Conservation (phyloP, 35 echinoderm and acorn worm genomes). For the Stichopus chloronotus region DNA sequence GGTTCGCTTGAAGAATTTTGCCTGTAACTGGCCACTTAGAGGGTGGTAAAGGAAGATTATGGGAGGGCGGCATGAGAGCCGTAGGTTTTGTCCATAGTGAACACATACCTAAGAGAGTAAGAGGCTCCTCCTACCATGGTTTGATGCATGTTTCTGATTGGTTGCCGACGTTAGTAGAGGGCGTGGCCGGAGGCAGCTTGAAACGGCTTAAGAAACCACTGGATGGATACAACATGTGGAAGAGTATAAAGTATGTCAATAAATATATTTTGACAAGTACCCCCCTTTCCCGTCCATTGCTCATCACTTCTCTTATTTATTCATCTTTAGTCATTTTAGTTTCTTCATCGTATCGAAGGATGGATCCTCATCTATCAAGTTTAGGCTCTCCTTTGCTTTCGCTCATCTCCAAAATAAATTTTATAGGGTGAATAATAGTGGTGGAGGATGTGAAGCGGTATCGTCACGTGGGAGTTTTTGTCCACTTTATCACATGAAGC, state of each 20-base stretch:
- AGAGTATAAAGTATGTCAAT: constrained; percentile 41
- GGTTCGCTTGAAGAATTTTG: background rate
- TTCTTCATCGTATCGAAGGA: too few relatives aligned
- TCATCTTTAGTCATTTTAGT: background rate
- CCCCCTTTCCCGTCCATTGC: background rate
- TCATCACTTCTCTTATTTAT: background rate
- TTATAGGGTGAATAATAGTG: too few relatives aligned
- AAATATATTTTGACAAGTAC: background rate
- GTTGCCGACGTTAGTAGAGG: constrained; percentile 56
- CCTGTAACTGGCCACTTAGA: constrained; percentile 49
- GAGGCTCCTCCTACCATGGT: constrained; percentile 20
- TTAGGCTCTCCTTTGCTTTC: too few relatives aligned
- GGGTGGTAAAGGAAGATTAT: constrained; percentile 49
- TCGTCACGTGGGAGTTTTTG: too few relatives aligned
- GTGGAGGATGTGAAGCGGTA: too few relatives aligned
- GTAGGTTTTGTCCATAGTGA: constrained; percentile 45
- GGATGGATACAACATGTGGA: constrained; percentile 59
- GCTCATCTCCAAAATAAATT: too few relatives aligned
- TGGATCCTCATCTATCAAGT: too few relatives aligned
- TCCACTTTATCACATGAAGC: too few relatives aligned
- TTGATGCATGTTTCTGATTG: constrained; percentile 62
- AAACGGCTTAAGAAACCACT: background rate
- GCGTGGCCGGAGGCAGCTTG: constrained; percentile 52
- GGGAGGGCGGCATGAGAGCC: constrained; percentile 48
- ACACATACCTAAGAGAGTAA: constrained; percentile 11